Evolutionary conservation across 2,888 invertebrate species (phyloP), one percentile per base, ranked within the genome.

Genomic region (Perdita meconis): DNA sequence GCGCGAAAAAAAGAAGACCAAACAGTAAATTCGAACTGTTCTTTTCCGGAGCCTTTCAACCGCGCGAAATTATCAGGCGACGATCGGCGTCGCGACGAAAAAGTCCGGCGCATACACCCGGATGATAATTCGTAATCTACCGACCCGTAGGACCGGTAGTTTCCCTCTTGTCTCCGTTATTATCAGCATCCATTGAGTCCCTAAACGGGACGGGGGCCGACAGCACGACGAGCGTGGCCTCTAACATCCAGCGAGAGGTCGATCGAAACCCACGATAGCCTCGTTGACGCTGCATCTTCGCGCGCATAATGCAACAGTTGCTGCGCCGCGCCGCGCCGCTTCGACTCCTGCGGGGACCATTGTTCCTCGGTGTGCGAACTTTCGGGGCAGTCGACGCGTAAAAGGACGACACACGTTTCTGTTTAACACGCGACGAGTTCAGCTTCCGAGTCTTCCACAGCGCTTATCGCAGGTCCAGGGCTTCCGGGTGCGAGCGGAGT

Each of bases 201-300:
- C 42, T 42, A 75, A 72, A 63, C 57, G 60, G 65, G 61, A 53
- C 57, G 60, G 51, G 16, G 51, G 40, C 44, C 53, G 40, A 68
- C 47, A 71, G 53, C 34, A 26, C 40, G 70, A 30, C 50, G 53
- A 74, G 57, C 77, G 69, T 78, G 71, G 66, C 70, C 78, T 77
- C 75, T 79, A 82, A 80, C 74, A 78, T 75, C 59, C 70, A 71
- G 53, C 63, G 53, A 73, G 68, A 83, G 85, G 69, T 73, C 84
- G 84, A 85, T 85, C 73, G 78, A 34, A 75, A 85, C 85, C 83
- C 84, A 85, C 85, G 85, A 85, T 85, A 85, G 73, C 69, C 69
- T 13, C 59, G 77, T 81, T 85, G 85, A 85, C 79, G 81, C 56
- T 77, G 83, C 78, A 81, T 71, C 73, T 82, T 57, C 53, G 65